These are phyloP conservation scores for Trachelus iudaicus DNA, from an alignment of 2,888 invertebrate species.

Conservation along the genomic window DNA sequence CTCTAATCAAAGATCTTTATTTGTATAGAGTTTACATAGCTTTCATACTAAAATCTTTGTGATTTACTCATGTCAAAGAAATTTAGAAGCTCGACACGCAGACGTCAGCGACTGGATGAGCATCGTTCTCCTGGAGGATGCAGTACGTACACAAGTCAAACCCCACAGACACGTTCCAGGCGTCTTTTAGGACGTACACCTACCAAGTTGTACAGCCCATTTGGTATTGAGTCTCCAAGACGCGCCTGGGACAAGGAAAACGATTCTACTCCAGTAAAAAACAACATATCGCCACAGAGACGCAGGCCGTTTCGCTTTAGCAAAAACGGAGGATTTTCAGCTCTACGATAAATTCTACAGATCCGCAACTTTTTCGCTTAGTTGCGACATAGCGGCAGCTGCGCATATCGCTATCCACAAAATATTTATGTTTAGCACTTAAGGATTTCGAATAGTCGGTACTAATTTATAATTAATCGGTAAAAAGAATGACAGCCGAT, in stretches of 20 bases:
- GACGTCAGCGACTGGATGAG: constrained; percentile 69
- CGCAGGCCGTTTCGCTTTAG: constrained; percentile 52
- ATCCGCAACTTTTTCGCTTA: not conserved
- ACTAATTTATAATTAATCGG: not conserved
- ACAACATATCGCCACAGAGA: constrained; percentile 39
- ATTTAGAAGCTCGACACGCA: constrained; percentile 69
- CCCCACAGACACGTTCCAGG: constrained; percentile 67
- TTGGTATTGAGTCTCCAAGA: constrained; percentile 79
- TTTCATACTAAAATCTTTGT: not conserved
- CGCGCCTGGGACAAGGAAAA: constrained; percentile 69
- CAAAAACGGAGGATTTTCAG: constrained; percentile 52
- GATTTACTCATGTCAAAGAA: constrained; percentile 57
- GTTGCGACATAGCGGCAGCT: constrained; percentile 8
- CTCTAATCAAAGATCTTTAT: not conserved
- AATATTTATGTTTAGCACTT: constrained; percentile 22
- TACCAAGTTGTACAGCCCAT: constrained; percentile 80
- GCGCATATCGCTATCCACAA: constrained; percentile 22
- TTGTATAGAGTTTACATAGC: not conserved
- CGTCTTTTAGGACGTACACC: constrained; percentile 74
- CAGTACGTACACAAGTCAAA: constrained; percentile 57
- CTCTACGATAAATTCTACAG: constrained; percentile 47
- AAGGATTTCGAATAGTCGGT: not conserved
- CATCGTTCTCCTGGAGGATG: constrained; percentile 64
- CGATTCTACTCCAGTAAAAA: constrained; percentile 67
- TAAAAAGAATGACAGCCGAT: not conserved